A percentile compares a stretch with the other conserved stretches of the same genome.
phyloP scores from a whole-genome alignment of 2,113 vertebrate genomes.

The Eurystomus gularis region DNA sequence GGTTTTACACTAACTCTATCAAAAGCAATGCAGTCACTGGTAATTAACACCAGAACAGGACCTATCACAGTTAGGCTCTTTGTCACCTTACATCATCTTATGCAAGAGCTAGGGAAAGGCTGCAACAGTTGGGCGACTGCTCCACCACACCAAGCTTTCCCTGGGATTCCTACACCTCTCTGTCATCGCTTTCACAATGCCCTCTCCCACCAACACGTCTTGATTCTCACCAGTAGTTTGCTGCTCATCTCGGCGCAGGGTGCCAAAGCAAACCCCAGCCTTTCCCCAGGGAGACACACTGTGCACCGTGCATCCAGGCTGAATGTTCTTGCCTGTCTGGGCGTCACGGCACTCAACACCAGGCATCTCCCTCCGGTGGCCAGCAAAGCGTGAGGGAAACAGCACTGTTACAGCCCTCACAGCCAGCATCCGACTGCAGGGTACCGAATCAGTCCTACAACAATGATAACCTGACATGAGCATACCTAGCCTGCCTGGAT shows the following conservation, averaged over 20 bases:
- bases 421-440: fast-evolving
- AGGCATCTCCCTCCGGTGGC: neutral
- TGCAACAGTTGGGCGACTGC: neutral
- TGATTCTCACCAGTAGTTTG: neutral
- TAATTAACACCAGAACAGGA: slow-evolving; percentile 24
- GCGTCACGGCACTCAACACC: fast-evolving
- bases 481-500: neutral
- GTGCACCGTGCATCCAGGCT: neutral
- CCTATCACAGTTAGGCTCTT: neutral
- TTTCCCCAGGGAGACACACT: neutral
- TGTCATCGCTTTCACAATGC: neutral
- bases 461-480: fast-evolving
- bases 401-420: neutral
- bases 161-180: slow-evolving; percentile 39
- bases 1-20: slow-evolving; percentile 8
- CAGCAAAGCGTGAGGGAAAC: neutral
- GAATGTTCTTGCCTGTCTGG: neutral
- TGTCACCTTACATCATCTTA: neutral
- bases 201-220: neutral
- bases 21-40: neutral
- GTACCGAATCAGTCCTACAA: neutral
- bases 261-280: neutral
- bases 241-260: neutral
- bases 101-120: neutral
- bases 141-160: neutral